Evolutionary conservation across 30 jellyfish, hydroid and myxozoan species (phyloP), one percentile per base, ranked within the genome.

Genomic region (Morbakka virulenta): DNA sequence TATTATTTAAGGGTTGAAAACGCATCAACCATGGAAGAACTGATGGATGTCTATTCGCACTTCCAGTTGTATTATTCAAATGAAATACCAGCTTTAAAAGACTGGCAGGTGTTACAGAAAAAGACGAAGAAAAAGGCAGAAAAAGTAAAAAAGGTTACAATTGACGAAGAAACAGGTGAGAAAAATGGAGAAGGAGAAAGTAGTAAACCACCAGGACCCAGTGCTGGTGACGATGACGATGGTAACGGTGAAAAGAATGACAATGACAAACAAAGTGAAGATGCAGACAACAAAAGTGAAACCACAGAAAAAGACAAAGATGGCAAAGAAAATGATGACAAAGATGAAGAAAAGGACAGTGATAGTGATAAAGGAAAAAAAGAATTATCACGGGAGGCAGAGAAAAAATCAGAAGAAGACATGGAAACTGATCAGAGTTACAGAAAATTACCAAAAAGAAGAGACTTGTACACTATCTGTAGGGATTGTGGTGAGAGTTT

Each of bases 11-110:
- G 98, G 66, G 67, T 92, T 23, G 90, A 80, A 14, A 85, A 69
- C 52, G 96, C 87, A 9, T 93, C 80, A 26, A 75, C 86, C 27
- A 71, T 92, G 84, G 96, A 92, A 28, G 98, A 92, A 49, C 74
- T 92, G 67, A 92, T 85, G 96, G 98, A 92, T 73, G 90, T 86
- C 27, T 92, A 92, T 70, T 22, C 80, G 72, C 95, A 92, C 32
- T 92, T 92, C 72, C 98, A 92, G 75, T 53, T 92, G 32, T 85
- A 92, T 49, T 86, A 92, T 62, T 83, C 96, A 32, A 82, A 92
- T 41, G 96, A 84, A 25, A 64, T 92, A n/a, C 77, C 81, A 9
- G 66, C 63, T 49, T 66, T 92, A 96, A 91, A 92, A 48, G 95
- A 80, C 21, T 86, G 98, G 96, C 36, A 30, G 14, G 75, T 51